Evolutionary conservation across 2,113 vertebrate genomes (phyloP).

Genomic region (Carassius gibelio): DNA sequence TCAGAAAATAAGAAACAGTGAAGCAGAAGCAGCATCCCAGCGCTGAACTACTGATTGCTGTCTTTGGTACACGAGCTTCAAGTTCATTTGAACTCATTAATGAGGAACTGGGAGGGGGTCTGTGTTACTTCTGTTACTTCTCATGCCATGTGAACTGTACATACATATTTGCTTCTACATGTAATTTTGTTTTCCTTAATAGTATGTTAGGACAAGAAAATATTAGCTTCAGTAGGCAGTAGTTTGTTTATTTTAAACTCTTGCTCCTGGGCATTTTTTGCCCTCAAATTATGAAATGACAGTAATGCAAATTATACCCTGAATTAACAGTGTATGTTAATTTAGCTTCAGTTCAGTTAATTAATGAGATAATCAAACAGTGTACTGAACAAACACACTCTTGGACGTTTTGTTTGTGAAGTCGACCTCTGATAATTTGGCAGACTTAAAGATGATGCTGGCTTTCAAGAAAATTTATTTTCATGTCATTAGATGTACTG

Average conservation of each 20-base stretch:
- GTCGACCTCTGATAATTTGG: not conserved
- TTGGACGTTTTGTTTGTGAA: not conserved
- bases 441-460: not conserved
- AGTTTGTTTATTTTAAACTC: constrained; percentile 37
- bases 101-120: constrained; percentile 63
- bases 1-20: constrained; percentile 45
- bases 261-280: not conserved
- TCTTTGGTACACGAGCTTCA: constrained; percentile 70
- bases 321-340: not conserved
- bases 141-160: constrained; percentile 68
- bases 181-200: constrained; percentile 52
- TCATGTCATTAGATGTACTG: not conserved
- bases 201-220: constrained; percentile 54
- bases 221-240: constrained; percentile 42
- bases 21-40: constrained; percentile 57
- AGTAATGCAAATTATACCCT: constrained; percentile 13
- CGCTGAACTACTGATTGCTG: constrained; percentile 60
- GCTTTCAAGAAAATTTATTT: not conserved
- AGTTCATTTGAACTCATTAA: constrained; percentile 78
- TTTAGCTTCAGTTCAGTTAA: constrained; percentile 21
- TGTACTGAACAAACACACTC: not conserved
- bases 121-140: constrained; percentile 65
- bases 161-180: constrained; percentile 45
- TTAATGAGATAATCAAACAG: constrained; percentile 20
- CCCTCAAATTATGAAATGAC: constrained; percentile 20